Conservation (phyloP, 2,113 vertebrate genomes). For the Cyphomyrus discorhynchus region DNA sequence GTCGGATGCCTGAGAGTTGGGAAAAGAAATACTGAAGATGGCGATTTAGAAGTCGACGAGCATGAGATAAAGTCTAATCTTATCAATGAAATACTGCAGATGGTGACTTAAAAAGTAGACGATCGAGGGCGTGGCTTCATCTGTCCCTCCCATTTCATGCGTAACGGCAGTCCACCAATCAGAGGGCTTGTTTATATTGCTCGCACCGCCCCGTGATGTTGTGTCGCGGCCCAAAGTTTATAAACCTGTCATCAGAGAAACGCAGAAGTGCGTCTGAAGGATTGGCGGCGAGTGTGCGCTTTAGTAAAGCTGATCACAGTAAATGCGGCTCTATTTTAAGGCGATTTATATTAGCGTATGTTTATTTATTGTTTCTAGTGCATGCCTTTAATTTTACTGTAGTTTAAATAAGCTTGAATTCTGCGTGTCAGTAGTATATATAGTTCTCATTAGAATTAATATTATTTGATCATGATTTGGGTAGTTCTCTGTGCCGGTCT, state of each 20-base stretch:
- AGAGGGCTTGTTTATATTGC: slow-evolving; percentile 40
- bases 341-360: background rate
- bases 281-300: no score
- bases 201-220: background rate
- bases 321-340: background rate
- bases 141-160: background rate
- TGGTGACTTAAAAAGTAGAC: background rate
- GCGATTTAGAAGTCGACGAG: no score
- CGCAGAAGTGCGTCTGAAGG: background rate
- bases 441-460: background rate
- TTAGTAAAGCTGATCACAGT: background rate
- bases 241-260: slow-evolving; percentile 34
- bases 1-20: no score
- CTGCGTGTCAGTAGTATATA: background rate
- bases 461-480: slow-evolving; percentile 20
- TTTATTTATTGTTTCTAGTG: slow-evolving; percentile 7
- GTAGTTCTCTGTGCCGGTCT: slow-evolving; percentile 34
- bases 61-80: no score
- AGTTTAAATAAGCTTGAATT: background rate
- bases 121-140: background rate
- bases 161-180: slow-evolving; percentile 48
- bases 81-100: background rate
- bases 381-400: background rate
- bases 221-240: slow-evolving; percentile 30
- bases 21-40: no score